Percentiles rank a stretch among this genome's conserved stretches.
Conservation (phyloP, 2,113 vertebrate genomes). For the Engystomops pustulosus region DNA sequence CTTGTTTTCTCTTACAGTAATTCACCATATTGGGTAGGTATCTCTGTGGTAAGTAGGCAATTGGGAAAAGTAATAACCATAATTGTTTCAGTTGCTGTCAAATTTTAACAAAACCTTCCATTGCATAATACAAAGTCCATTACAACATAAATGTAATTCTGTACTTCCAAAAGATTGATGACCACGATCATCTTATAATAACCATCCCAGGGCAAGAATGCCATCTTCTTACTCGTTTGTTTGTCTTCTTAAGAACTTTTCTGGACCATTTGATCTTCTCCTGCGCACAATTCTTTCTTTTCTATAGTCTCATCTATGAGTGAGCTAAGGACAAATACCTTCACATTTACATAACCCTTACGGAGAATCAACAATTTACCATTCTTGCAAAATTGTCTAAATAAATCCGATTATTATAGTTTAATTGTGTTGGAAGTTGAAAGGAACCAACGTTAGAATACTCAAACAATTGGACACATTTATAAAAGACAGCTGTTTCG, state of each 20-base stretch:
- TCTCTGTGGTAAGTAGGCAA: too few species aligned
- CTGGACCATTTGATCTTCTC: not conserved
- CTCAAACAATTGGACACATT: not conserved
- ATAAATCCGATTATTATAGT: conserved; percentile 37
- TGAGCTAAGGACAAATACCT: conserved; percentile 45
- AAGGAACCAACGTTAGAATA: not conserved
- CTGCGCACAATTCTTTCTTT: not conserved
- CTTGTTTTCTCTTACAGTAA: too few species aligned
- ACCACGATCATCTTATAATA: not conserved
- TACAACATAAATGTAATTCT: not conserved
- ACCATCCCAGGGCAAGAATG: not conserved
- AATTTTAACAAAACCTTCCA: not conserved
- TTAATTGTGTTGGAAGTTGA: conserved; percentile 22
- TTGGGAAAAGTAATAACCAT: too few species aligned
- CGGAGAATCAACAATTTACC: conserved; percentile 29
- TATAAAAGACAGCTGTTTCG: conserved; percentile 21
- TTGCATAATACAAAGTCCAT: not conserved
- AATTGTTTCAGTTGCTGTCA: too few species aligned
- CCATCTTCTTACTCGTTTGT: not conserved
- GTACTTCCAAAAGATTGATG: not conserved
- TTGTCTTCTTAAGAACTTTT: not conserved
- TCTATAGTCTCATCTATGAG: conserved; percentile 25
- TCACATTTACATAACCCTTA: conserved; percentile 17
- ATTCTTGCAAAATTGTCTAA: conserved; percentile 8
- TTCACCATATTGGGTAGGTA: too few species aligned